Base-by-base conservation (phyloP, 2,888 invertebrate species). In the Acanthococcus lagerstroemiae region DNA sequence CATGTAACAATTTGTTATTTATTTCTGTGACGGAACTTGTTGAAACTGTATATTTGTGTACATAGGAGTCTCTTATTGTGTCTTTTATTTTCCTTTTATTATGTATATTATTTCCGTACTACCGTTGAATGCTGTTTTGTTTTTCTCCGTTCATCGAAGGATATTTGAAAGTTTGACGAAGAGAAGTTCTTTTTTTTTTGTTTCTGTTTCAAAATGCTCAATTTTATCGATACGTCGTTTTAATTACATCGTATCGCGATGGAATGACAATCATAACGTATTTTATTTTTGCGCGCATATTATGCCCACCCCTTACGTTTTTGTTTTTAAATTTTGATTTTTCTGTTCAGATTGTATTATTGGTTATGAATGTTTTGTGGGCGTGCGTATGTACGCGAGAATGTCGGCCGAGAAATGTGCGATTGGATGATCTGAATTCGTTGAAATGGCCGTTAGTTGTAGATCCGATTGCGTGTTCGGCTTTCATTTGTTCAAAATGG, bases 1-100 rank as follows among this genome's bases (percentile, higher is more conserved):
- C 61, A 61, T 61, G 61, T 61, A 52, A 61, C 30, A 52, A 61
- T 61, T 61, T 61, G 52, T 61, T 61, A 61, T 61, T 61, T 61
- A 61, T 61, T 61, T 61, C 37, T 61, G 50, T 61, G 61, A 61
- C 61, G 52, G n/a, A 61, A 26, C 21, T 61, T 61, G 61, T 61
- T 61, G 27, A 61, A 52, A 52, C 30, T 61, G 61, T 61, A 37
- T 27, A 50, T 21, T 58, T 25, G 37, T 58, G 22, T 58, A 44
- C 45, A 45, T 57, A 7, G 1, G 19, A 9, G 37, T 37, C 12
- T n/a, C 3, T 1, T 37, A 37, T n/a, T 37, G 37, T 37, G 12
- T 15, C 37, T 37, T 15, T 3, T 37, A 37, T 37, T 37, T 37
- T 44, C 22, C 9, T 50, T 22, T 25, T 52, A 27, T 37, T 52